Evolutionary conservation across 2,113 vertebrate genomes (phyloP).

Genomic region (Phylloscopus whistleri): DNA sequence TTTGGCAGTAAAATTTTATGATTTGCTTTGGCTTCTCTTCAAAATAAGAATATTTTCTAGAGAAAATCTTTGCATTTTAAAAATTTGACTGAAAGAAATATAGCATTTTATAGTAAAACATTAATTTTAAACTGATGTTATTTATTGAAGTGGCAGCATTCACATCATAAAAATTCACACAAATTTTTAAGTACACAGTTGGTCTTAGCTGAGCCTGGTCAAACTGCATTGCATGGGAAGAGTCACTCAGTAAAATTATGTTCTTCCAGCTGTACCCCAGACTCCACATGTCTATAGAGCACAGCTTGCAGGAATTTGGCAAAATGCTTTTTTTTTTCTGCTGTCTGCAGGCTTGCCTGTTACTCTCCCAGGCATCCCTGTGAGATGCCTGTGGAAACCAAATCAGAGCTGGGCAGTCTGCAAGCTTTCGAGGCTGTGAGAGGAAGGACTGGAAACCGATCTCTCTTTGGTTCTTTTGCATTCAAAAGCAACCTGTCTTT

Average conservation of each 20-base stretch:
- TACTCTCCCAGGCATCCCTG: background rate
- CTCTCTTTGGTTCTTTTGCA: background rate
- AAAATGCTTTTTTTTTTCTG: background rate
- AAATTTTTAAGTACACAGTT: background rate
- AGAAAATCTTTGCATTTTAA: background rate
- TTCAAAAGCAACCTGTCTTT: background rate
- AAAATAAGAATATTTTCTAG: background rate
- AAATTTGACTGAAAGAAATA: background rate
- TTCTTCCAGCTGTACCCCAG: background rate
- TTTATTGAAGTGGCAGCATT: background rate
- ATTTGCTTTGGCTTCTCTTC: background rate
- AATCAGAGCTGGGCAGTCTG: background rate
- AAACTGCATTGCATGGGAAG: background rate
- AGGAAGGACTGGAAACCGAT: background rate
- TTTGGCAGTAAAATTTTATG: background rate
- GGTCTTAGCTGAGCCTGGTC: background rate
- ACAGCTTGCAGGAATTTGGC: too few relatives aligned
- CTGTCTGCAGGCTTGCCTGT: background rate
- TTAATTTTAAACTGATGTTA: background rate
- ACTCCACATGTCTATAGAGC: background rate
- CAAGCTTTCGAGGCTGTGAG: background rate
- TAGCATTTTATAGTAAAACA: background rate
- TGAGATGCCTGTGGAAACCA: accelerated
- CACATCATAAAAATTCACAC: background rate
- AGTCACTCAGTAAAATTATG: background rate